Evolutionary conservation across 2,113 vertebrate genomes (phyloP).

Genomic region (Alexandromys fortis): DNA sequence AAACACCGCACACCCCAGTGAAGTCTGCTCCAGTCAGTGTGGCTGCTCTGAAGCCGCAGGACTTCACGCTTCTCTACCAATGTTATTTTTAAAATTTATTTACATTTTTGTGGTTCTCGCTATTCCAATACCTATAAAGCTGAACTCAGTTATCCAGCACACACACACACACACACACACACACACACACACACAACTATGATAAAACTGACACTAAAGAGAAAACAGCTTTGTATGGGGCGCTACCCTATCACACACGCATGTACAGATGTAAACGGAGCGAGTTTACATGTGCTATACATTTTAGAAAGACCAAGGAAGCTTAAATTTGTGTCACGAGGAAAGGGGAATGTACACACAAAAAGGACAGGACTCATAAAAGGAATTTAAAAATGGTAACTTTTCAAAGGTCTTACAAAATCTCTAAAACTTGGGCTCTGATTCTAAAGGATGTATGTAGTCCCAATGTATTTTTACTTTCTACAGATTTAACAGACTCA

Average conservation of each 20-base stretch:
- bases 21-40: not conserved
- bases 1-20: not conserved
- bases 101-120: not conserved
- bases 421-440: not conserved
- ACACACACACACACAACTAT: not conserved
- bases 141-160: not conserved
- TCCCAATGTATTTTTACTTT: not conserved
- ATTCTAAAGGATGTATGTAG: not conserved
- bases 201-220: not conserved
- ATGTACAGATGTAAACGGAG: not conserved
- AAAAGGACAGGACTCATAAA: not conserved
- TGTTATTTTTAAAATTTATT: not conserved
- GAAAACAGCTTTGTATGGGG: not conserved
- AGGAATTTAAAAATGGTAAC: not conserved
- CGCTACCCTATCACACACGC: not conserved
- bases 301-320: not conserved
- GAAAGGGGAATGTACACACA: not conserved
- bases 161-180: too few species aligned
- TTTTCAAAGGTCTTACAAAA: conserved; percentile 13
- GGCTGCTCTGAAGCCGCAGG: not conserved
- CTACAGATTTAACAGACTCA: not conserved
- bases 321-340: too few species aligned
- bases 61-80: not conserved
- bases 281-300: too few species aligned
- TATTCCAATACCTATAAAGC: not conserved